Percentiles rank a stretch among this genome's conserved stretches.
These are phyloP conservation scores for Sardinella longiceps DNA, from an alignment of 2,797 vertebrate genomes.

Conservation along the genomic window DNA sequence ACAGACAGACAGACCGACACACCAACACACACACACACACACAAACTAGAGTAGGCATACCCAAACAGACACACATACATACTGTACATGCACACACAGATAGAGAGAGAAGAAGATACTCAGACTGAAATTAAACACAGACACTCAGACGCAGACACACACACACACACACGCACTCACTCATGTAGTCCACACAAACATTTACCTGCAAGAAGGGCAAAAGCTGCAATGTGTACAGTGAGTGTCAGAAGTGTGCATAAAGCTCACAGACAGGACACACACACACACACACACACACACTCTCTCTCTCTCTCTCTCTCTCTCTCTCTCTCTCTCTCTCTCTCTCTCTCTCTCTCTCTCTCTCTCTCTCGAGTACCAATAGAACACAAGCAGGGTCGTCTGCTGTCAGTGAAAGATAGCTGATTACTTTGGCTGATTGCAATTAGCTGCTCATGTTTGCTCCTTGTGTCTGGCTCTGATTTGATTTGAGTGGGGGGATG, in stretches of 20 bases:
- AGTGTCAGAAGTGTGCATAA: background rate
- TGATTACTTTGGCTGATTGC: background rate
- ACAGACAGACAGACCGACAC: too few species aligned
- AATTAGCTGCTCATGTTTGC: background rate
- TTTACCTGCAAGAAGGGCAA: background rate
- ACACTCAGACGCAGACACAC: too few species aligned
- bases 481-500: slow-evolving; percentile 30
- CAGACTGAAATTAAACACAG: too few species aligned
- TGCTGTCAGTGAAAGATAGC: slow-evolving; percentile 6
- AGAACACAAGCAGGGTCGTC: background rate
- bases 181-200: too few species aligned
- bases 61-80: background rate
- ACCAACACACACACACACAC: background rate
- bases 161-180: background rate
- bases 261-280: background rate
- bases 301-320: too few species aligned
- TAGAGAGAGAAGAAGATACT: too few species aligned
- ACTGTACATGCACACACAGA: too few species aligned
- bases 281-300: too few species aligned
- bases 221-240: background rate
- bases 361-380: background rate
- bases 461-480: background rate
- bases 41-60: too few species aligned
- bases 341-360: too few species aligned
- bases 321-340: too few species aligned